A percentile compares a stretch with the other conserved stretches of the same genome.
These are phyloP conservation scores for Meda fulgida DNA, from an alignment of 2,797 vertebrate species.

Conservation along the genomic window DNA sequence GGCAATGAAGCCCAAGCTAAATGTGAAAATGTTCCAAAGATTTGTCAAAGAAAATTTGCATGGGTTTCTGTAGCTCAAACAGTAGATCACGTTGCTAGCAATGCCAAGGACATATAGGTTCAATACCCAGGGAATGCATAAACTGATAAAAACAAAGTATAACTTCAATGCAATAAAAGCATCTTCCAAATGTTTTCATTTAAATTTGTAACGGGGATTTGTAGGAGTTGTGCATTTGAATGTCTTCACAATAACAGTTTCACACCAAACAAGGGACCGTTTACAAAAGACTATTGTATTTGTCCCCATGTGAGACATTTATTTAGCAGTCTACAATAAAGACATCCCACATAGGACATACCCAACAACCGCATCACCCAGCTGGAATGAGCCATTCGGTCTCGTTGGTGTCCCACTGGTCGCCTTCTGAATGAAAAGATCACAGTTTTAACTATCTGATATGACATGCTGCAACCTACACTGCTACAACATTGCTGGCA, in stretches of 20 bases:
- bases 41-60: neutral
- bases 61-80: neutral
- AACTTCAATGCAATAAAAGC: neutral
- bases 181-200: neutral
- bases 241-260: neutral
- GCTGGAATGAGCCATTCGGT: conserved; percentile 17
- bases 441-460: neutral
- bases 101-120: neutral
- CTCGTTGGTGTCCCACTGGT: neutral
- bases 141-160: neutral
- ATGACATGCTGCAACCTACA: neutral
- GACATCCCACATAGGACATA: conserved; percentile 30
- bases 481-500: conserved; percentile 44
- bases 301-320: conserved; percentile 9
- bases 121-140: neutral
- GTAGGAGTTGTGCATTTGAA: neutral
- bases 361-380: conserved; percentile 3
- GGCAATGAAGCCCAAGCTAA: neutral
- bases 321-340: conserved; percentile 29
- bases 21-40: neutral
- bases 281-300: conserved; percentile 34
- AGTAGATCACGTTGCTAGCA: neutral
- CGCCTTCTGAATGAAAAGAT: conserved; percentile 27
- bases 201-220: neutral
- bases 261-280: conserved; percentile 21